These are phyloP conservation scores for Callipepla californica DNA, from an alignment of 2,113 vertebrate species.

Conservation along the genomic window DNA sequence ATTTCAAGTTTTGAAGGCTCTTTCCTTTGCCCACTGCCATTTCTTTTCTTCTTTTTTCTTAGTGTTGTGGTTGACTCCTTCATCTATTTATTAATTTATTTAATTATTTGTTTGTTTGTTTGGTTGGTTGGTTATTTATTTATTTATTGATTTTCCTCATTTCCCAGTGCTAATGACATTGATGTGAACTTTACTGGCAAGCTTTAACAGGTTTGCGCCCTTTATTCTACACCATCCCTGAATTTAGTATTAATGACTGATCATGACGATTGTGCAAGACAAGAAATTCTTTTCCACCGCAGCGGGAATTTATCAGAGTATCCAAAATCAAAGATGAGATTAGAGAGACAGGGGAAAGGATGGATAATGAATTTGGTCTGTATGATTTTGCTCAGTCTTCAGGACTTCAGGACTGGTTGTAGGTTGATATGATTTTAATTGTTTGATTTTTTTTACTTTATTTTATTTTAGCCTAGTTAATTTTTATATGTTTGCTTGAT, in stretches of 20 bases:
- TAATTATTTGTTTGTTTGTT: not conserved
- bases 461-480: not conserved
- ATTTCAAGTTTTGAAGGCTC: not conserved
- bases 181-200: not conserved
- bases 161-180: not conserved
- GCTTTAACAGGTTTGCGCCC: not conserved
- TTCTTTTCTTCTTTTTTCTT: not conserved
- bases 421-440: accelerated
- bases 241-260: not conserved
- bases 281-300: not conserved
- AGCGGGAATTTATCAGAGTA: not conserved
- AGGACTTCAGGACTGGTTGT: not conserved
- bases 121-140: not conserved
- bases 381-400: not conserved
- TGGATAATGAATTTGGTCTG: not conserved
- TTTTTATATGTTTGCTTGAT: not conserved
- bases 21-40: not conserved
- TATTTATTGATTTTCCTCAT: not conserved
- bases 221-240: not conserved
- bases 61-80: not conserved
- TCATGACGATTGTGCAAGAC: not conserved
- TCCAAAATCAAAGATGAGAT: not conserved
- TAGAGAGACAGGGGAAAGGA: not conserved
- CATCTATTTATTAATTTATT: not conserved
- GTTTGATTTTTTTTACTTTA: not conserved